Conservation (phyloP, 2,797 vertebrate species). For the Galaxias olidus region DNA sequence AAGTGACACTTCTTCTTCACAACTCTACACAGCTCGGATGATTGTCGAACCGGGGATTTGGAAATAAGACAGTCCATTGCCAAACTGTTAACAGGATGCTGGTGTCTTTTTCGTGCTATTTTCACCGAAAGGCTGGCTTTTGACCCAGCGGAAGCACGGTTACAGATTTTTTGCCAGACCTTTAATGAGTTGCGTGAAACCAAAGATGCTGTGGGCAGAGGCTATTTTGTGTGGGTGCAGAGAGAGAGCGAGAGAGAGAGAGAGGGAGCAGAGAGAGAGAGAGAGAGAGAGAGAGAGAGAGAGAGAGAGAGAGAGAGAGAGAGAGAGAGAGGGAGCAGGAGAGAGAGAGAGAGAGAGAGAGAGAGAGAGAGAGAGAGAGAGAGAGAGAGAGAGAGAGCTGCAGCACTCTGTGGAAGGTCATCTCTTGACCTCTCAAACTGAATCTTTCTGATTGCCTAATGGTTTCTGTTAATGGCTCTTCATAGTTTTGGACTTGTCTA, state of each 20-base stretch:
- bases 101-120: slow-evolving; percentile 52
- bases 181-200: slow-evolving; percentile 62
- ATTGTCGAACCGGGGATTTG: slow-evolving; percentile 62
- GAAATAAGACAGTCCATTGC: slow-evolving; percentile 73
- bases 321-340: too few relatives aligned
- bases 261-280: too few relatives aligned
- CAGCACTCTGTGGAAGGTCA: background rate
- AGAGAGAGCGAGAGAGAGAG: background rate
- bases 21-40: slow-evolving; percentile 33
- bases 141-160: slow-evolving; percentile 36
- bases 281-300: too few relatives aligned
- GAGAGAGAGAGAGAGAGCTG: too few relatives aligned
- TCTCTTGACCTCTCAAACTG: slow-evolving; percentile 1
- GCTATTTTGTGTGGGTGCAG: slow-evolving; percentile 46
- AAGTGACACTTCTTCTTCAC: slow-evolving; percentile 16
- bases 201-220: slow-evolving; percentile 46
- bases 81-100: slow-evolving; percentile 62
- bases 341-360: too few relatives aligned
- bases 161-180: slow-evolving; percentile 55
- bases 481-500: too few relatives aligned
- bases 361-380: too few relatives aligned
- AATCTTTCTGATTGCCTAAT: background rate
- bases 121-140: slow-evolving; percentile 43
- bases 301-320: too few relatives aligned
- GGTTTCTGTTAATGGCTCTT: too few relatives aligned